phyloP scores from a whole-genome alignment of 2,113 vertebrate species.

The Motacilla alba region DNA sequence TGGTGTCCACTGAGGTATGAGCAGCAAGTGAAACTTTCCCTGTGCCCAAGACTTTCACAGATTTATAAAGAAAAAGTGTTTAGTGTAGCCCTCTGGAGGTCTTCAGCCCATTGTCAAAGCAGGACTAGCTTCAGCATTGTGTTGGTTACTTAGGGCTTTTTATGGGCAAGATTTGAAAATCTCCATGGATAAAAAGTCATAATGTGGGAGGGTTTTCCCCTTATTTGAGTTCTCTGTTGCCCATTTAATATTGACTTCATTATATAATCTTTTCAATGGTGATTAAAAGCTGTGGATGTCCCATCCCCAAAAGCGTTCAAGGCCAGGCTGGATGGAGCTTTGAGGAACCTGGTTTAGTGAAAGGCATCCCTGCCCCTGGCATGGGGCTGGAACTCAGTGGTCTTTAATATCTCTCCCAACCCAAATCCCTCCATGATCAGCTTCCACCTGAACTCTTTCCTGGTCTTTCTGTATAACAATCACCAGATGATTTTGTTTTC shows the following conservation, averaged over 20 bases:
- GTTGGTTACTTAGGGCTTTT: background rate
- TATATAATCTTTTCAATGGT: background rate
- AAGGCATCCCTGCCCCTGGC: background rate
- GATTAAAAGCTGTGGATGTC: background rate
- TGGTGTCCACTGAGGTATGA: background rate
- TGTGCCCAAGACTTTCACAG: background rate
- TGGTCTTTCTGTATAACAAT: background rate
- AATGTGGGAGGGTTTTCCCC: accelerated
- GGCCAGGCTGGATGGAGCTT: background rate
- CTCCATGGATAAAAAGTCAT: background rate
- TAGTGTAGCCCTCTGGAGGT: background rate
- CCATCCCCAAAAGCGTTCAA: background rate
- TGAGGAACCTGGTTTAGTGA: background rate
- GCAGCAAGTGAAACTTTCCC: background rate
- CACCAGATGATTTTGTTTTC: background rate
- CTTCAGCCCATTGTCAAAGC: background rate
- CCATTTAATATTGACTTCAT: background rate
- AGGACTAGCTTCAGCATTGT: background rate
- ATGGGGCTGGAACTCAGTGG: background rate
- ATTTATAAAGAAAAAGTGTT: background rate
- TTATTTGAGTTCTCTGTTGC: background rate
- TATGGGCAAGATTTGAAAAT: background rate
- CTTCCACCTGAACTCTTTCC: background rate
- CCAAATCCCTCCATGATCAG: background rate
- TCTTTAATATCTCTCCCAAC: background rate